Conservation (phyloP, 1,140 invertebrate species). For the Hylyphantes graminicola region DNA sequence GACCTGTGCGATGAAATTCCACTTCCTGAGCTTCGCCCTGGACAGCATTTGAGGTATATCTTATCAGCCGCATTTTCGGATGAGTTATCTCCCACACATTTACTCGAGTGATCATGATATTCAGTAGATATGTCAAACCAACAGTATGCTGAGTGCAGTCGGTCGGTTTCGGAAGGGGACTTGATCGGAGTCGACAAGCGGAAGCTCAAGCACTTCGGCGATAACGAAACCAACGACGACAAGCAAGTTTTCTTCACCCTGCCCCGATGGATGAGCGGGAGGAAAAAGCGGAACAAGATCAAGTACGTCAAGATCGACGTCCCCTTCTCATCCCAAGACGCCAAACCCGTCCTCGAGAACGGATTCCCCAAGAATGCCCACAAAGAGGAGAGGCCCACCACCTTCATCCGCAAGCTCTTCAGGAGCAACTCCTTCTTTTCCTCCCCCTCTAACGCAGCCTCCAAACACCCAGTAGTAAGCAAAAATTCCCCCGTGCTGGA, state of each 20-base stretch:
- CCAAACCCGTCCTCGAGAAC: background rate
- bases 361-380: background rate
- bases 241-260: conserved; percentile 54
- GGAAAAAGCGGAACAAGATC: conserved; percentile 34
- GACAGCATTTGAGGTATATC: too few relatives aligned
- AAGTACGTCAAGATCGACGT: conserved; percentile 49
- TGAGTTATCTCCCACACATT: too few relatives aligned
- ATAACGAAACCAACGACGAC: conserved; percentile 9
- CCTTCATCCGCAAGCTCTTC: conserved; percentile 31
- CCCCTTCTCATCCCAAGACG: conserved; percentile 10
- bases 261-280: conserved; percentile 52
- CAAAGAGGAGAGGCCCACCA: conserved; percentile 17
- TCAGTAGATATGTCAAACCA: conserved; percentile 32
- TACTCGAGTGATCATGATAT: conserved; percentile 26
- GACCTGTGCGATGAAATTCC: background rate
- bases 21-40: background rate
- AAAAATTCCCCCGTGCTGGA: conserved; percentile 28
- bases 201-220: background rate
- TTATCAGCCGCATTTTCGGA: too few relatives aligned
- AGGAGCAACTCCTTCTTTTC: conserved; percentile 35
- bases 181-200: conserved; percentile 27
- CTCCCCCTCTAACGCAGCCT: too few relatives aligned
- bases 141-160: conserved; percentile 13
- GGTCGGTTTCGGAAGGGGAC: conserved; percentile 57
- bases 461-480: too few relatives aligned